Evolutionary conservation across 2,113 vertebrate species (phyloP), one percentile per base, ranked within the genome.

Genomic region (Neomonachus schauinslandi): DNA sequence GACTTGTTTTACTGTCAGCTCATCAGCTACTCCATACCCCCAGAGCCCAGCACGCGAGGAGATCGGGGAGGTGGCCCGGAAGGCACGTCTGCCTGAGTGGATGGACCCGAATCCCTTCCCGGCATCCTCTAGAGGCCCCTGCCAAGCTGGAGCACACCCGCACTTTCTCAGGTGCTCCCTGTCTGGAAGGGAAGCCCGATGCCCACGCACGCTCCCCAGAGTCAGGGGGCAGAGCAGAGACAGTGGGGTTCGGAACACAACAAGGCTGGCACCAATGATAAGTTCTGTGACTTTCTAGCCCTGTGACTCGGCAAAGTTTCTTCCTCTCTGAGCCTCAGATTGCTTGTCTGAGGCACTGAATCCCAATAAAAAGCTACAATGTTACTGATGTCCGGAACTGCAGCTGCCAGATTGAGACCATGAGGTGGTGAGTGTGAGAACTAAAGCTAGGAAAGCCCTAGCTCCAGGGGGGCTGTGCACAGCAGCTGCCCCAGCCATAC

Each of bases 401-500:
- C 24, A 18, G 59, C 22, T n/a, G 39, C 51, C 61, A n/a, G 0
- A 19, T 3, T 19, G 46, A 71, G 42, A 49, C 72, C n/a, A 21
- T 2, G 67, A 65, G n/a, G 36, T 1, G 11, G 42, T 7, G 21
- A 46, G 26, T 4, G 13, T 5, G 42, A 55, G 24, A 19, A 14
- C 3, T 2, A 5, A 42, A 15, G 51, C 53, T 1, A 3, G 1
- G 46, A 26, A 22, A 49, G 18, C 15, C 19, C 6, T 6, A 24
- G 18, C 7, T 11, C 21, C 51, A 46, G 26, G 53, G 8, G 13
- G 26, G 10, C 22, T 0, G 2, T 9, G 13, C 46, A 4, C 7
- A 2, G 2, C 8, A 33, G 71, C 26, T 3, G 10, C 3, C 1
- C 15, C 33, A 24, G 76, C 16, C 24, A 1, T 1, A 0, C 6